Evolutionary conservation across 2,113 vertebrate genomes (phyloP).

Genomic region (Lasiurus borealis): DNA sequence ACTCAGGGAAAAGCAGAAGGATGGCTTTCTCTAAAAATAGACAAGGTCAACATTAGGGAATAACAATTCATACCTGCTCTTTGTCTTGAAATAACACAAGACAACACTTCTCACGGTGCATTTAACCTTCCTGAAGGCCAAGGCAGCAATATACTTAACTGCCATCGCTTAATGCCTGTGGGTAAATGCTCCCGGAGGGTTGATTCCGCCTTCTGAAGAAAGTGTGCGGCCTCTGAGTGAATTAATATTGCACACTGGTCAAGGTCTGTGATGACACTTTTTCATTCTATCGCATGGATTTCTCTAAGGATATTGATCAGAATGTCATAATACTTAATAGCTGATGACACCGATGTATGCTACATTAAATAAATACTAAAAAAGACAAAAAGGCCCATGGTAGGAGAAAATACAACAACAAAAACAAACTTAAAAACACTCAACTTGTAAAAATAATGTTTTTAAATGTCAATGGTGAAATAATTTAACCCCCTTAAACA

Average conservation of each 20-base stretch:
- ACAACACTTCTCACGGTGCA: not conserved
- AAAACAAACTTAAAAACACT: not conserved
- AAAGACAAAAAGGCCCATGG: not conserved
- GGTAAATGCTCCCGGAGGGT: not conserved
- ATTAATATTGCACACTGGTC: not conserved
- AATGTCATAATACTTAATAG: not conserved
- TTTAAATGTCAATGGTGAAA: not conserved
- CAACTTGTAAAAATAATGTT: not conserved
- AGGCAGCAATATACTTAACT: not conserved
- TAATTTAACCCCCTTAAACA: not conserved
- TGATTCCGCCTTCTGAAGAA: not conserved
- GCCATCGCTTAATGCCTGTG: not conserved
- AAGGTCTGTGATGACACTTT: not conserved
- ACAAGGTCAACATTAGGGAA: not conserved
- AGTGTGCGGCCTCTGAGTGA: not conserved
- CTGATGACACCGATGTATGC: not conserved
- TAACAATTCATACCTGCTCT: not conserved
- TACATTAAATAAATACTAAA: not conserved
- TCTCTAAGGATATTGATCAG: conserved; percentile 30
- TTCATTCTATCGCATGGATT: not conserved
- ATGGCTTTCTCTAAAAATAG: not conserved
- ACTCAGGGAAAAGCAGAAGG: not conserved
- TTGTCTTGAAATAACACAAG: not conserved
- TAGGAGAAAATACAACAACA: not conserved
- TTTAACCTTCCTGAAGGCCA: not conserved